Evolutionary conservation across 2,888 invertebrate species (phyloP).

Genomic region (Nomada ferruginata): DNA sequence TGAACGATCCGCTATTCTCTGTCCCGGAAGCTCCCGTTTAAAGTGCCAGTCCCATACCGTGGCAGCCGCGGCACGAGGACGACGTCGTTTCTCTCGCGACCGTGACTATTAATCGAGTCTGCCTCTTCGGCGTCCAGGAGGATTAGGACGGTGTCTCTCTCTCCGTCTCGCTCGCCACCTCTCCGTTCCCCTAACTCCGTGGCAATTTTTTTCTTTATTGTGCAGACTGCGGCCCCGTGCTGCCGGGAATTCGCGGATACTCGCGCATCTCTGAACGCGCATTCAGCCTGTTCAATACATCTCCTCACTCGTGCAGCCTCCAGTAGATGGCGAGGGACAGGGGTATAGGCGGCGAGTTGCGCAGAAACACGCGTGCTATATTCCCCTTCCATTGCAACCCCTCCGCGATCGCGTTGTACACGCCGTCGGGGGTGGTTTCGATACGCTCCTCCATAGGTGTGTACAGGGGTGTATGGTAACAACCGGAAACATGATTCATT

Average conservation of each 20-base stretch:
- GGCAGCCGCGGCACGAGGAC: constrained; percentile 48
- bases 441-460: not conserved
- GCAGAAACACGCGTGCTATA: constrained; percentile 45
- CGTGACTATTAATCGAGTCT: constrained; percentile 74
- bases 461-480: constrained; percentile 4
- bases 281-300: constrained; percentile 84
- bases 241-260: constrained; percentile 78
- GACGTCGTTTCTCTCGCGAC: constrained; percentile 71
- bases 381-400: not conserved
- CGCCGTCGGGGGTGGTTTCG: constrained; percentile 26
- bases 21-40: constrained; percentile 54
- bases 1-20: constrained; percentile 33
- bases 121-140: constrained; percentile 72
- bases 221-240: constrained; percentile 80
- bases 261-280: constrained; percentile 83
- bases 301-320: constrained; percentile 81
- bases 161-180: constrained; percentile 50
- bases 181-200: constrained; percentile 61
- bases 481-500: constrained; percentile 39
- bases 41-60: constrained; percentile 60
- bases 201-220: constrained; percentile 72
- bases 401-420: not conserved
- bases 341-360: constrained; percentile 56
- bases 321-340: constrained; percentile 81
- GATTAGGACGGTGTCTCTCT: constrained; percentile 64